Base-by-base conservation (phyloP, 2,113 vertebrate species). In the Rallus limicola region DNA sequence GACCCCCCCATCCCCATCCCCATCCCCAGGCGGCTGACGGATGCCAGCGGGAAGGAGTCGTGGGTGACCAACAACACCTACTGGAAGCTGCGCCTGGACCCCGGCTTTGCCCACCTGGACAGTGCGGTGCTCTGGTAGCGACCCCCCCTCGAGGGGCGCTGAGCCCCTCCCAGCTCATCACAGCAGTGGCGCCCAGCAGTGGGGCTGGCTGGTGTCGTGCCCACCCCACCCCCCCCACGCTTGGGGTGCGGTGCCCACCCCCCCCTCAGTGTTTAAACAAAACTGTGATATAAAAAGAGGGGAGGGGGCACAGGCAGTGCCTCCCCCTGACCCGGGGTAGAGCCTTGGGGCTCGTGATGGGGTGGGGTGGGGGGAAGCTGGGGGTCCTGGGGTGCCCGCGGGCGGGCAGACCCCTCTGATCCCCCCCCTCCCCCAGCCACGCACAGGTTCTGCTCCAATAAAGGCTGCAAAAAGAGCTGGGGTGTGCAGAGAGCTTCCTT, bases 21-120 rank as follows among this genome's bases (percentile, higher is more conserved):
- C 63, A 1, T 11, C 46, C 12, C 5, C 90, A 99, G 99, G 86
- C 98, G 98, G 95, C 82, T 97, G 10, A 38, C 95, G 2, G 98
- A 99, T n/a, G 84, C 97, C 56, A 98, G 80, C 0, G 98, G 98
- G 53, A 98, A 97, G 67, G 99, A 99, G 90, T 98, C 98, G 13
- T 99, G 99, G 99, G 91, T 99, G 33, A 98, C 94, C 71, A 99
- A 99, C 65, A 97, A 97, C n/a, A 98, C 98, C 6, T 99, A 99
- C 97, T 99, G 99, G 99, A 98, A 98, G 85, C 94, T 99, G 85
- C 98, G 99, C 65, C 95, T 98, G 6, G 97, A 99, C 13, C 99
- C 99, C 0, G 99, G 99, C 81, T 99, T 99, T 5, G 86, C 98
- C 65, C 97, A 97, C 70, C 98, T 98, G 11, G 97, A 99, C 12